Evolutionary conservation across 1,140 invertebrate species (phyloP).

Genomic region (Pinna nobilis): DNA sequence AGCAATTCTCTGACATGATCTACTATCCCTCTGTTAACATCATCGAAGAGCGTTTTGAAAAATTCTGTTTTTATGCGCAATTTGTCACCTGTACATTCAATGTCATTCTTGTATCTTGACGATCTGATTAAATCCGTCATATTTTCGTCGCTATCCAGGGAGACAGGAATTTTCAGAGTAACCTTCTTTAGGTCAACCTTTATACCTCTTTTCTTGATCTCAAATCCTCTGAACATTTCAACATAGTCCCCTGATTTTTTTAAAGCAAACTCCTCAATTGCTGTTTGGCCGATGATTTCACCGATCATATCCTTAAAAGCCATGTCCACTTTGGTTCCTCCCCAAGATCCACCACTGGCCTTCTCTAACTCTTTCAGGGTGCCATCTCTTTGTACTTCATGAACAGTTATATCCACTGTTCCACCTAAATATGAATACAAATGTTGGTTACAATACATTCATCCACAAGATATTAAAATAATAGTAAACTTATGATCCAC

Average conservation of each 20-base stretch:
- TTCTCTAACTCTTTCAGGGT: conserved; percentile 78
- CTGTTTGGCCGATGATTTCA: conserved; percentile 18
- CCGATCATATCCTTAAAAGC: conserved; percentile 27
- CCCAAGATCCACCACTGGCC: conserved; percentile 78
- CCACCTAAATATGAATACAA: conserved; percentile 71
- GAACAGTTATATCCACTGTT: conserved; percentile 80
- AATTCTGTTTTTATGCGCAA: conserved; percentile 41
- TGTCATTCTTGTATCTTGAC: conserved; percentile 29
- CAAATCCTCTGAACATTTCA: conserved; percentile 40
- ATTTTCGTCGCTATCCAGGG: conserved; percentile 1
- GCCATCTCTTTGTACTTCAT: conserved; percentile 75
- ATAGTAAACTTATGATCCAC: not conserved
- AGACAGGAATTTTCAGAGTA: conserved; percentile 23
- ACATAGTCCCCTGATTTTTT: conserved; percentile 27
- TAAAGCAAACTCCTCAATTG: conserved; percentile 12
- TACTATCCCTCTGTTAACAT: conserved; percentile 29
- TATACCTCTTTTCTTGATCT: conserved; percentile 35
- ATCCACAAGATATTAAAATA: not conserved
- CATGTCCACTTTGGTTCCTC: conserved; percentile 66
- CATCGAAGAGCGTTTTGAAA: conserved; percentile 38
- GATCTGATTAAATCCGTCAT: conserved; percentile 20
- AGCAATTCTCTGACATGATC: conserved; percentile 29
- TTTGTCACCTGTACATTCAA: conserved; percentile 38
- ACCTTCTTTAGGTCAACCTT: conserved; percentile 13
- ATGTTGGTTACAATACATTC: not conserved